phyloP scores from a whole-genome alignment of 2,113 vertebrate species.

The Zosterops japonicus region DNA sequence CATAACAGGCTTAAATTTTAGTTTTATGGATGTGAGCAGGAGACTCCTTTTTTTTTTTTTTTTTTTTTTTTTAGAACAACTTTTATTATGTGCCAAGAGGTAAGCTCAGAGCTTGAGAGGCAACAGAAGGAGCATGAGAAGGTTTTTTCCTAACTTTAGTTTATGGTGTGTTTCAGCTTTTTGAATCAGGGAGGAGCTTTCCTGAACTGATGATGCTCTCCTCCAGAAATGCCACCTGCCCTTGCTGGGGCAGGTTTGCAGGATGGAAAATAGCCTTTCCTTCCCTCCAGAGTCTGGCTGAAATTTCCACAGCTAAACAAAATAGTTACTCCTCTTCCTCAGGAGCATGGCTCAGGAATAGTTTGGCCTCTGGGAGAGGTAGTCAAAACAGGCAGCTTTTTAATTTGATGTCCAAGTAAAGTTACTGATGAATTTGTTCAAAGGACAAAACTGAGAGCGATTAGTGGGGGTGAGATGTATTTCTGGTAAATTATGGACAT shows the following conservation, averaged over 20 bases:
- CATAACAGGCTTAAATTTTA: background rate
- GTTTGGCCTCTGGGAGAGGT: background rate
- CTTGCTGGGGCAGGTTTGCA: accelerated
- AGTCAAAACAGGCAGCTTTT: background rate
- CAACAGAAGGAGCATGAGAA: background rate
- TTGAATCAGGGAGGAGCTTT: background rate
- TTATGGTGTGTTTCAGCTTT: background rate
- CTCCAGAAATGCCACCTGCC: background rate
- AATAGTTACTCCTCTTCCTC: background rate
- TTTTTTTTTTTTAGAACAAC: background rate
- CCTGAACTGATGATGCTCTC: background rate
- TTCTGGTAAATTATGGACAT: background rate
- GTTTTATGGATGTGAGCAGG: background rate
- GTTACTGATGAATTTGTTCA: background rate
- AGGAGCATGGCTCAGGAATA: background rate
- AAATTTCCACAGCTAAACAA: background rate
- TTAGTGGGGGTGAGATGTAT: background rate
- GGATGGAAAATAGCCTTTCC: background rate
- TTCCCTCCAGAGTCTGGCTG: too few species aligned
- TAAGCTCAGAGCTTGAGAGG: background rate
- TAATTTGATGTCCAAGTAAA: background rate
- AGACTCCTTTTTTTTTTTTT: background rate
- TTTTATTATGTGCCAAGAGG: background rate
- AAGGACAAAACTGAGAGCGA: background rate
- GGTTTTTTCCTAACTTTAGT: background rate